A percentile compares a stretch with the other conserved stretches of the same genome.
Evolutionary conservation across 2,113 vertebrate genomes (phyloP).

Genomic region (Erythrocebus patas): DNA sequence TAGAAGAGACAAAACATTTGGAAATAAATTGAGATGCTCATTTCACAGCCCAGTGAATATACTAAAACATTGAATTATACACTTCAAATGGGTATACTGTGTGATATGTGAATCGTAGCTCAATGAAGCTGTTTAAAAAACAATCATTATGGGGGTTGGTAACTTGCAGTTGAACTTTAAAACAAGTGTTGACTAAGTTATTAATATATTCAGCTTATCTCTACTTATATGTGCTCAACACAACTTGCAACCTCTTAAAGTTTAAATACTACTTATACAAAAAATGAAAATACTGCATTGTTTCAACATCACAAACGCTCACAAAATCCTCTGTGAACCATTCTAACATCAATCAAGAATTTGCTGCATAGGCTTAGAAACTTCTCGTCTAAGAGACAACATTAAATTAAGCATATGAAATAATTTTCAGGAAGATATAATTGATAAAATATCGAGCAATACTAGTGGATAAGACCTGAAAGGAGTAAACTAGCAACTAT

Average conservation of each 20-base stretch:
- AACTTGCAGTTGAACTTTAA: background rate
- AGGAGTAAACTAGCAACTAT: background rate
- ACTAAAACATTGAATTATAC: background rate
- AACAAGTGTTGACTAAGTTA: background rate
- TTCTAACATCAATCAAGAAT: background rate
- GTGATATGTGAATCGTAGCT: background rate
- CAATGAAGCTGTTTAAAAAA: background rate
- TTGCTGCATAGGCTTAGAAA: background rate
- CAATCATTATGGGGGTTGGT: background rate
- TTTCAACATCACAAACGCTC: background rate
- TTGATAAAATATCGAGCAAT: background rate
- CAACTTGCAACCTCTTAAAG: background rate
- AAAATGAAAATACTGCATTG: background rate
- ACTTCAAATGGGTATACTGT: background rate
- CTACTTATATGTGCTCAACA: background rate
- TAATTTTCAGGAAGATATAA: background rate
- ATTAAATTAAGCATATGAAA: background rate
- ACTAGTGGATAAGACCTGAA: background rate
- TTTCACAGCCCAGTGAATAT: background rate
- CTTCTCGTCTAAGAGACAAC: background rate
- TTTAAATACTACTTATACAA: background rate
- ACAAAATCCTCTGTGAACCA: background rate
- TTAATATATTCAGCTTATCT: conserved; percentile 11
- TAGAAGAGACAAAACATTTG: conserved; percentile 17
- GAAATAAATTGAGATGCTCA: background rate